phyloP scores from a whole-genome alignment of 2,888 invertebrate species.

The Taenaris catops region DNA sequence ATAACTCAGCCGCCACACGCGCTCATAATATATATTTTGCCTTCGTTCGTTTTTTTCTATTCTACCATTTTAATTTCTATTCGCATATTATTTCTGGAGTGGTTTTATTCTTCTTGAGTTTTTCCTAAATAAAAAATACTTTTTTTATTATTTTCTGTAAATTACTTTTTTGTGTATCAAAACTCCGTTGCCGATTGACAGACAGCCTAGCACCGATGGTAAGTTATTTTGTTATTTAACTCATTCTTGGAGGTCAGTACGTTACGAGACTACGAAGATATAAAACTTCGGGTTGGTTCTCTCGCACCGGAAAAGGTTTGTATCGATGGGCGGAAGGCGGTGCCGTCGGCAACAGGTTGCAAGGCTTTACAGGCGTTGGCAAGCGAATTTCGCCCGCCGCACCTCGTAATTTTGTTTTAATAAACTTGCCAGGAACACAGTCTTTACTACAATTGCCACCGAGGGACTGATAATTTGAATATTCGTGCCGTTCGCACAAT shows the following conservation, averaged over 20 bases:
- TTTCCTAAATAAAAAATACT: slow-evolving; percentile 16
- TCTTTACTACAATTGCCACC: too few relatives aligned
- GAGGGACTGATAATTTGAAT: too few relatives aligned
- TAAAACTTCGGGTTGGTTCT: slow-evolving; percentile 12
- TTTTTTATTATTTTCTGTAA: slow-evolving; percentile 47
- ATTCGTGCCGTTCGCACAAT: too few relatives aligned
- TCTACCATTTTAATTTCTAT: slow-evolving; percentile 36
- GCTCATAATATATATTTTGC: slow-evolving; percentile 40
- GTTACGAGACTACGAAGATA: slow-evolving; percentile 7
- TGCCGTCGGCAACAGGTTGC: slow-evolving; percentile 75
- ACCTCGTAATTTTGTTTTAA: slow-evolving; percentile 49
- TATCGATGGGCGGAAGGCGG: slow-evolving; percentile 74
- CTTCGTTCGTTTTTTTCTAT: slow-evolving; percentile 53
- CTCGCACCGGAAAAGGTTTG: slow-evolving; percentile 24
- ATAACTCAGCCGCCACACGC: slow-evolving; percentile 66
- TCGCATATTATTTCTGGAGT: slow-evolving; percentile 44
- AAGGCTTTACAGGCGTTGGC: slow-evolving; percentile 40
- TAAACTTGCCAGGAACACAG: too few relatives aligned
- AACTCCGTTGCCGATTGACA: slow-evolving; percentile 23
- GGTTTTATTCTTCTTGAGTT: too few relatives aligned
- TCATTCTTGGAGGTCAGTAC: slow-evolving; percentile 7
- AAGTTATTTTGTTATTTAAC: too few relatives aligned
- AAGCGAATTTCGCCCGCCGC: slow-evolving; percentile 42
- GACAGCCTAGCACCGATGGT: slow-evolving; percentile 25
- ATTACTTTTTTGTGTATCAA: slow-evolving; percentile 54